Base-by-base conservation (phyloP, 2,113 vertebrate genomes). In the Gracilinanus agilis region DNA sequence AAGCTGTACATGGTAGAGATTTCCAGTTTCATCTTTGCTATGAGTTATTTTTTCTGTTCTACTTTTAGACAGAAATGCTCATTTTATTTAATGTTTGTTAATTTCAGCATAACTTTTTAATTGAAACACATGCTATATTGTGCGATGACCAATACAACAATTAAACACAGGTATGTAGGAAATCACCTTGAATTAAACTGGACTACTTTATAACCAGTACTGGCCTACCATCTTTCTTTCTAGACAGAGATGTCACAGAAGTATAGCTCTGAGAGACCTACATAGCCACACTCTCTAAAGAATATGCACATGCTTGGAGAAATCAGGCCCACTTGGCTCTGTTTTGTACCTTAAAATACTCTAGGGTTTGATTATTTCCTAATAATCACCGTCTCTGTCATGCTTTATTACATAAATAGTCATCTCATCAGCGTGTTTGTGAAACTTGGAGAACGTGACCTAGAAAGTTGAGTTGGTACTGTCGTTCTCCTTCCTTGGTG, bases 401-500 rank as follows among this genome's bases (percentile, higher is more conserved):
- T 89, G 92, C 75, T 94, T 97, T 96, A 93, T 96, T 97, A 95
- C 94, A 96, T 92, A 94, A 92, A 96, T 54, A 97, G 93, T 96
- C 93, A 92, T 93, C 93, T 95, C 56, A 92, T 91, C 93, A 89
- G 90, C 83, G 88, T 92, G 83, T 96, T 94, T 95, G 93, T 90
- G 88, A 96, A 96, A 95, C 93, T 95, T 92, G 88, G 93, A 44
- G 91, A 98, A 97, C 19, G 0, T 27, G 93, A 97, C 95, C 96
- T 96, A 91, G 92, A 93, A 93, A 97, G 88, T 95, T 97, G 94
- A 96, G 97, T 92, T 96, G 54, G 40, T 90, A 91, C 92, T 92
- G 91, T 16, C 92, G 93, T 88, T 97, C 97, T 97, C 56, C 94
- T 96, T 98, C 95, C 95, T 96, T 95, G 90, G 96, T 94, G 94